Percentiles rank a stretch among this genome's conserved stretches.
These are phyloP conservation scores for Promerops cafer DNA, from an alignment of 2,113 vertebrate species.

Conservation along the genomic window DNA sequence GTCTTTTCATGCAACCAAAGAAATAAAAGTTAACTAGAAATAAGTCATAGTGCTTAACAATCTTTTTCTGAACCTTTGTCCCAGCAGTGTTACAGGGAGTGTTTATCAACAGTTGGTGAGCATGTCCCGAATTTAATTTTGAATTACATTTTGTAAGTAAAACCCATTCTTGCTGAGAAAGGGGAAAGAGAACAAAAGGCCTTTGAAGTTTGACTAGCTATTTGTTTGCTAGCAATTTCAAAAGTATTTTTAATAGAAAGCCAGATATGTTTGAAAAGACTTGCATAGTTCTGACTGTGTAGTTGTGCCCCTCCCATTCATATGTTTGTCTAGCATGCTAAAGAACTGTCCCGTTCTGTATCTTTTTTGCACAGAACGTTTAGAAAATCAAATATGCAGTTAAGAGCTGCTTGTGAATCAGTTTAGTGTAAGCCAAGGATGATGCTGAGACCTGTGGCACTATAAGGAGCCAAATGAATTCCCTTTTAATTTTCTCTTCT, in stretches of 20 bases:
- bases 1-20: background rate
- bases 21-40: background rate
- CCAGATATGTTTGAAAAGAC: background rate
- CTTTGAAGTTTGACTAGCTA: background rate
- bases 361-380: background rate
- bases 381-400: background rate
- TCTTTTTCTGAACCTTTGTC: background rate
- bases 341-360: background rate
- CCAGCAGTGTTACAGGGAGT: background rate
- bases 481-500: background rate
- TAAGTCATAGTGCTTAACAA: background rate
- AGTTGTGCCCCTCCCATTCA: background rate
- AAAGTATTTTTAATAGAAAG: background rate
- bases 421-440: background rate
- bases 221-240: background rate
- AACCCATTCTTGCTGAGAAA: background rate
- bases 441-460: background rate
- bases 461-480: background rate
- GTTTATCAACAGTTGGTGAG: background rate
- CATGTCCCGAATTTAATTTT: background rate
- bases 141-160: background rate
- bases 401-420: background rate
- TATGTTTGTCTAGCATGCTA: background rate
- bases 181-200: background rate
- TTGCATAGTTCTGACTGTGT: background rate